Percentiles rank a stretch among this genome's conserved stretches.
These are phyloP conservation scores for Nematopogon swammerdamellus DNA, from an alignment of 2,888 invertebrate genomes.

Conservation along the genomic window DNA sequence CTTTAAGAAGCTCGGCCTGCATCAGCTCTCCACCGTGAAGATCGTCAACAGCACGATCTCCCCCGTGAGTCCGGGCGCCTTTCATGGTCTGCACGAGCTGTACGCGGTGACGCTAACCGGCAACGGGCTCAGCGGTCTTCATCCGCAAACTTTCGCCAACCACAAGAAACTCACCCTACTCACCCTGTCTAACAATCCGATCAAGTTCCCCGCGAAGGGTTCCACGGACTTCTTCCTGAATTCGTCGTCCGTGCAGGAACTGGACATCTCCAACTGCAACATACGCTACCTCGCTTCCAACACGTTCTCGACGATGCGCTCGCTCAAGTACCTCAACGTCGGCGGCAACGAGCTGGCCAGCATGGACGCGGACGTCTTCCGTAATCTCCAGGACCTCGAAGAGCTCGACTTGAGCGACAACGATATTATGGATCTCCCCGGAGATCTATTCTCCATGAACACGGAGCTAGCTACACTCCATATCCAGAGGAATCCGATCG, in stretches of 20 bases:
- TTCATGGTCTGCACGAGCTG: conserved; percentile 63
- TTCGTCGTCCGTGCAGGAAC: conserved; percentile 63
- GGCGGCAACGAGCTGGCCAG: conserved; percentile 64
- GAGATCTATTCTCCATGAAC: conserved; percentile 64
- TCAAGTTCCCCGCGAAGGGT: conserved; percentile 42
- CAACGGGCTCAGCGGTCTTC: conserved; percentile 62
- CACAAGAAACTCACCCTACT: conserved; percentile 64
- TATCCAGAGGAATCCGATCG: conserved; percentile 66
- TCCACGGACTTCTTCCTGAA: conserved; percentile 52
- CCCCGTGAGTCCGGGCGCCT: conserved; percentile 64
- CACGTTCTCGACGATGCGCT: conserved; percentile 62
- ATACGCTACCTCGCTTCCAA: conserved; percentile 61
- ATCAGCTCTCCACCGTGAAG: conserved; percentile 63
- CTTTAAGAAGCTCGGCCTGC: conserved; percentile 61
- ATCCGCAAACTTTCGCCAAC: conserved; percentile 66
- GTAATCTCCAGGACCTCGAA: conserved; percentile 60
- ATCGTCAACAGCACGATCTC: conserved; percentile 68
- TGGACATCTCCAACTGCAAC: conserved; percentile 69
- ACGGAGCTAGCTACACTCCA: conserved; percentile 64
- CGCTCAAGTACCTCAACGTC: conserved; percentile 65
- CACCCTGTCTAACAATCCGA: conserved; percentile 64
- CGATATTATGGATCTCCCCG: conserved; percentile 59
- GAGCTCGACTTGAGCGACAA: conserved; percentile 74
- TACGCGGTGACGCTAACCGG: conserved; percentile 68
- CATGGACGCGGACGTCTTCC: conserved; percentile 60